phyloP scores from a whole-genome alignment of 2,888 invertebrate genomes.

The Actias luna region DNA sequence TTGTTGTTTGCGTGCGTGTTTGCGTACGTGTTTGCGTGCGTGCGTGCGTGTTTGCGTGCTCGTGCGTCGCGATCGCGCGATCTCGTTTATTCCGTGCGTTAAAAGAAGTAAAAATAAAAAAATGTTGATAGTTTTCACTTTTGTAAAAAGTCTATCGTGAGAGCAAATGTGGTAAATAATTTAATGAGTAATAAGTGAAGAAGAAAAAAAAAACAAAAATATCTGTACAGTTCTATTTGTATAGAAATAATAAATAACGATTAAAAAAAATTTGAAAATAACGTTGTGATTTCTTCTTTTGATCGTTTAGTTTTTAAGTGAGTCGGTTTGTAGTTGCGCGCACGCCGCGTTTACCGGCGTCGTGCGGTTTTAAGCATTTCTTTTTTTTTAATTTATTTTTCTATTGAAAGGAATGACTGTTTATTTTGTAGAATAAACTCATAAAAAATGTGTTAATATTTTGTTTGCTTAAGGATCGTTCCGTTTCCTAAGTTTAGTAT shows the following conservation, averaged over 20 bases:
- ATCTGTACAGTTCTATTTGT: conserved; percentile 84
- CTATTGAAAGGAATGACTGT: conserved; percentile 73
- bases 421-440: conserved; percentile 78
- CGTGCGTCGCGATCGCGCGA: conserved; percentile 52
- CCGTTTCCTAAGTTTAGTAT: conserved; percentile 40
- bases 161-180: conserved; percentile 74
- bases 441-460: conserved; percentile 66
- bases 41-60: conserved; percentile 28
- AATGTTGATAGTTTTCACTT: conserved; percentile 82
- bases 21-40: conserved; percentile 20
- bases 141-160: conserved; percentile 82
- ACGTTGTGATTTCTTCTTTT: conserved; percentile 79
- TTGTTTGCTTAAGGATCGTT: conserved; percentile 64
- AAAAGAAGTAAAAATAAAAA: too few species aligned
- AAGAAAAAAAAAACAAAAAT: conserved; percentile 39
- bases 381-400: conserved; percentile 68
- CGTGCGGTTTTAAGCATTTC: conserved; percentile 57
- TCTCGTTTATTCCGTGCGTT: conserved; percentile 73
- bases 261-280: conserved; percentile 76
- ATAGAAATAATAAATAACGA: conserved; percentile 83
- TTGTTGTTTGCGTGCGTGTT: not conserved
- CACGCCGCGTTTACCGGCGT: conserved; percentile 44
- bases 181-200: conserved; percentile 67
- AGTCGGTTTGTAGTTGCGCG: conserved; percentile 44
- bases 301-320: conserved; percentile 26